Base-by-base conservation (phyloP, 2,888 invertebrate genomes). In the Diarsia mendica region DNA sequence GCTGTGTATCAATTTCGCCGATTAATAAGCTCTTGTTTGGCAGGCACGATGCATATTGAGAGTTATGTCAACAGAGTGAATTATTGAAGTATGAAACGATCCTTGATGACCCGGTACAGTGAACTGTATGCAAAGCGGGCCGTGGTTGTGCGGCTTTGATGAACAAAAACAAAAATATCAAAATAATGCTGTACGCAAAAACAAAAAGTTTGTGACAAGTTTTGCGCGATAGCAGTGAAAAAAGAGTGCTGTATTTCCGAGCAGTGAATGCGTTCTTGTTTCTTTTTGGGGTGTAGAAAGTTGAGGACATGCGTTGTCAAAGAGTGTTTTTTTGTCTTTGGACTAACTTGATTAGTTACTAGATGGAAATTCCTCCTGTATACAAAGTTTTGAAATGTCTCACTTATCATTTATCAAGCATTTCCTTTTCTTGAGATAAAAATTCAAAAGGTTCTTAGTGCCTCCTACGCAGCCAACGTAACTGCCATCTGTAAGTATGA, bases 21-120 rank as follows among this genome's bases (percentile, higher is more conserved):
- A 67, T 72, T 76, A 84, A 76, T 82, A 80, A 82, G 70, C 80
- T 84, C 64, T 67, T 67, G 69, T 84, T 80, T 75, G 75, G 58
- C 84, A 64, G 53, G 58, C 51, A 53, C 44, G 49, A 39, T n/a
- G 51, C 70, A 60, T 64, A 77, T 71, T 71, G 67, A 83, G 48
- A 82, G 65, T 39, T 48, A 60, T 44, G 63, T 67, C 55, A 33
- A 70, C 70, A 58, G 9, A 28, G 46, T 63, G 49, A 66, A 51
- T 67, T 20, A 78, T 55, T 63, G 39, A 67, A 67, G 58, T 53
- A 39, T 67, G 28, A 39, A 58, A 64, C 46, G 39, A n/a, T 18
- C 23, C 10, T 15, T 33, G 13, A 23, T 48, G 28, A 18, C 18
- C 15, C 10, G 49, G 1, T 39, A 55, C 8, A 23, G 11, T 28